A percentile compares a stretch with the other conserved stretches of the same genome.
Conservation (phyloP, 2,113 vertebrate species). For the Canis aureus region DNA sequence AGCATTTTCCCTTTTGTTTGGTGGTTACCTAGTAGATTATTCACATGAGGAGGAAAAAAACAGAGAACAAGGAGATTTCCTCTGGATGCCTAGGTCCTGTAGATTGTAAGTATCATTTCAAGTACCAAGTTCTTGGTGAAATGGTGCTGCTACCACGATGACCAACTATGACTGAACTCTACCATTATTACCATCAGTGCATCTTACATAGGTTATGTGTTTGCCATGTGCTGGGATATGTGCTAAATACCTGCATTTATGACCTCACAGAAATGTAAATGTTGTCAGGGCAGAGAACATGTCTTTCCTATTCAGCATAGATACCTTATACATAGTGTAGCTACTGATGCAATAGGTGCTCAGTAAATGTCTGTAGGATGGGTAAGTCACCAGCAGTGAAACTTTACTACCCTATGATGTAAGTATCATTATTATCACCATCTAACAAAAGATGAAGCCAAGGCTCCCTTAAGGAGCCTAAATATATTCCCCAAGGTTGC, state of each 20-base stretch:
- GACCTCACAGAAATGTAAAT: neutral
- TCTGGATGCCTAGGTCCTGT: neutral
- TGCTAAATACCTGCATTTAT: neutral
- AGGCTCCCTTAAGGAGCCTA: neutral
- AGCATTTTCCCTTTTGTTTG: neutral
- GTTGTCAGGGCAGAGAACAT: neutral
- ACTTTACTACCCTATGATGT: neutral
- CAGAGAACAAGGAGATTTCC: neutral
- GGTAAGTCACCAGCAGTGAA: neutral
- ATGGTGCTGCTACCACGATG: too few relatives aligned
- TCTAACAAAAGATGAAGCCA: neutral
- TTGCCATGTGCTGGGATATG: neutral
- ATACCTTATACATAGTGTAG: neutral
- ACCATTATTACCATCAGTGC: neutral
- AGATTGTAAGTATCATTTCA: neutral
- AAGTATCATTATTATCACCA: neutral
- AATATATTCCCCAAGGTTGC: neutral
- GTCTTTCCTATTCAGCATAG: neutral
- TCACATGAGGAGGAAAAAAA: neutral
- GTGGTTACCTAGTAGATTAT: neutral
- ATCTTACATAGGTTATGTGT: neutral
- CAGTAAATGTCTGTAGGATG: neutral
- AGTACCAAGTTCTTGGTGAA: neutral
- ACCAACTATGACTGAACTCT: neutral
- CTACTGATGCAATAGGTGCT: neutral